Evolutionary conservation across 2,113 vertebrate species (phyloP).

Genomic region (Ceyx margarethae): DNA sequence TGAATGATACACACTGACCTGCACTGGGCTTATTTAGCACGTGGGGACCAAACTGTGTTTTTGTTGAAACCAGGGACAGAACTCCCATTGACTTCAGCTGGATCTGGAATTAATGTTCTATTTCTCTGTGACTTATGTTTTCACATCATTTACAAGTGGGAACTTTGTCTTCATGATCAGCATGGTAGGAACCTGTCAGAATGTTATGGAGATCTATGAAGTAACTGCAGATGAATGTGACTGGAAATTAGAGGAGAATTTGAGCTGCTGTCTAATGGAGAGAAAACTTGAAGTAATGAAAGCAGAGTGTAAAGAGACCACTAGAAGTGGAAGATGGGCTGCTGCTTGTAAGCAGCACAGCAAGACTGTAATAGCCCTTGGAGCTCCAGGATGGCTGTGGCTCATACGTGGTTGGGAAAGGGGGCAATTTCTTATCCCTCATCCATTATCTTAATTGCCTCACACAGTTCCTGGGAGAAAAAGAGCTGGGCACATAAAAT

Average conservation of each 20-base stretch:
- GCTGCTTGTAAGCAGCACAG: background rate
- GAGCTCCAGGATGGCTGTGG: background rate
- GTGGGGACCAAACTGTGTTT: background rate
- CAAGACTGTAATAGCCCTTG: background rate
- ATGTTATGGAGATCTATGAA: background rate
- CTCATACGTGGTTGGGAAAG: rapidly evolving
- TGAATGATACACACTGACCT: background rate
- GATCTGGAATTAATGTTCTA: background rate
- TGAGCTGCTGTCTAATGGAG: background rate
- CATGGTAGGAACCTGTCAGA: background rate
- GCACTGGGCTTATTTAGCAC: background rate
- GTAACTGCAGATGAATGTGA: background rate
- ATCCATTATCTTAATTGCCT: background rate
- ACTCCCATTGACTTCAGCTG: background rate
- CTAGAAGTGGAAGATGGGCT: background rate
- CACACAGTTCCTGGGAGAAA: background rate
- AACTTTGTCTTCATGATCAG: background rate
- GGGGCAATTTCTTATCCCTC: background rate
- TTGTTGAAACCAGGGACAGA: background rate
- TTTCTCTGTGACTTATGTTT: background rate
- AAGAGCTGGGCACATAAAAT: background rate
- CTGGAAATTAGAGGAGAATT: background rate
- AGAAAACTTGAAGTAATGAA: background rate
- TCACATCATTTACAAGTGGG: background rate
- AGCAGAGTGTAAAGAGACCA: background rate